Evolutionary conservation across 2,888 invertebrate genomes (phyloP), one percentile per base, ranked within the genome.

Genomic region (Scelioninae gen. 1): DNA sequence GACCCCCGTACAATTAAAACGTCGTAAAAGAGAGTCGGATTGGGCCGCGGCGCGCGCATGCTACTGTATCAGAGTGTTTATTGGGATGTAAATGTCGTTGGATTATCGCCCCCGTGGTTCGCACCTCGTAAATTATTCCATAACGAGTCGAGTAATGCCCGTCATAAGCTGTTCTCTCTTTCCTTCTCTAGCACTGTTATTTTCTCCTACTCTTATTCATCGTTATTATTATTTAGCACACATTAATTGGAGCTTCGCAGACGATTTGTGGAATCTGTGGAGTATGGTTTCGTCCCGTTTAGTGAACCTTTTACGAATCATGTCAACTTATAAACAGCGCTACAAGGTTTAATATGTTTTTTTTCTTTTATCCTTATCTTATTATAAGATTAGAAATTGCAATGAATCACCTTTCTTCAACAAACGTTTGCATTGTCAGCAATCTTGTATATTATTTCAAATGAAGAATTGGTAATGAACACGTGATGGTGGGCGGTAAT

Each of bases 81-180:
- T 92, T 92, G 92, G 92, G 91, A 92, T 92, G 92, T 92, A 92
- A 92, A 92, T 92, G 92, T 91, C 92, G 90, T 87, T 90, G 92
- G 92, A 92, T 92, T 92, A 92, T 92, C 92, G 91, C 91, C 91
- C 92, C 91, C 91, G 90, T 90, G 91, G 89, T 92, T 92, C 90
- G 89, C 92, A 91, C 92, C 91, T 92, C 92, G 90, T 92, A 92
- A 92, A 92, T 92, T 91, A 92, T 92, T 90, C 91, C 89, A 87
- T 91, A 92, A 92, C 92, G 91, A 92, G 91, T 90, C 89, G 88
- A 91, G 91, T 92, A 91, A 91, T 92, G 90, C 91, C 90, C 89
- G 89, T 92, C 92, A 91, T 91, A 91, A 91, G 91, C 91, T 88
- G 89, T 88, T 87, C 87, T 88, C 86, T 45, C 71, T 69, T 43